Percentiles rank a stretch among this genome's conserved stretches.
These are phyloP conservation scores for Amiota minor DNA, from an alignment of 2,888 invertebrate genomes.

Conservation along the genomic window DNA sequence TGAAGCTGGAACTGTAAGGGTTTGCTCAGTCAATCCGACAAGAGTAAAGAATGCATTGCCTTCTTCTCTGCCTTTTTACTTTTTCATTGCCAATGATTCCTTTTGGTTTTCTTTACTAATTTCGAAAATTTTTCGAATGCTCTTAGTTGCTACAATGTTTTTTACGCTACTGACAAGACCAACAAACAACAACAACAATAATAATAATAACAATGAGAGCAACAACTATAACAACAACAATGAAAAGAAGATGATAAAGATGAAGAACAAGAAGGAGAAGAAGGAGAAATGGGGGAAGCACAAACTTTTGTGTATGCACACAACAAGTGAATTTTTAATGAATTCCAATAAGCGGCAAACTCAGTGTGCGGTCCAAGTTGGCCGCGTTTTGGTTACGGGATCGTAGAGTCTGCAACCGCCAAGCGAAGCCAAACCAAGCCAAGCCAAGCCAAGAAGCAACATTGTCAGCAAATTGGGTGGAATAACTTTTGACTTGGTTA, in stretches of 20 bases:
- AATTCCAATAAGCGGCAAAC: constrained; percentile 68
- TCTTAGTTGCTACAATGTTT: constrained; percentile 66
- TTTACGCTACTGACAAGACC: constrained; percentile 25
- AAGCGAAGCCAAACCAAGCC: constrained; percentile 9
- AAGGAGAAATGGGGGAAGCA: background rate
- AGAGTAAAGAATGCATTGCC: constrained; percentile 45
- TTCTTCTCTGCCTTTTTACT: background rate
- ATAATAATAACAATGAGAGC: background rate
- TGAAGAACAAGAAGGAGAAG: background rate
- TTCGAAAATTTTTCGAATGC: constrained; percentile 70
- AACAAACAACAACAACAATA: background rate
- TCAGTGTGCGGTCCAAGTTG: constrained; percentile 63
- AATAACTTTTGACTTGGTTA: constrained; percentile 21
- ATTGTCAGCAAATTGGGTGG: constrained; percentile 24
- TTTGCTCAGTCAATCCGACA: constrained; percentile 50
- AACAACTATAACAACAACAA: background rate
- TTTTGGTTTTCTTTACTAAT: constrained; percentile 59
- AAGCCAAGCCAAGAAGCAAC: constrained; percentile 16
- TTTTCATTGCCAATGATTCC: background rate
- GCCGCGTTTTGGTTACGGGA: background rate
- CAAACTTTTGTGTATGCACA: constrained; percentile 36
- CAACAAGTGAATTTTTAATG: constrained; percentile 67
- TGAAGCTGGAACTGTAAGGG: background rate
- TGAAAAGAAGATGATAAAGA: background rate
- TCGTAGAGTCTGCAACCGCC: background rate